Evolutionary conservation across 2,888 invertebrate genomes (phyloP).

Genomic region (Chesias legatella): DNA sequence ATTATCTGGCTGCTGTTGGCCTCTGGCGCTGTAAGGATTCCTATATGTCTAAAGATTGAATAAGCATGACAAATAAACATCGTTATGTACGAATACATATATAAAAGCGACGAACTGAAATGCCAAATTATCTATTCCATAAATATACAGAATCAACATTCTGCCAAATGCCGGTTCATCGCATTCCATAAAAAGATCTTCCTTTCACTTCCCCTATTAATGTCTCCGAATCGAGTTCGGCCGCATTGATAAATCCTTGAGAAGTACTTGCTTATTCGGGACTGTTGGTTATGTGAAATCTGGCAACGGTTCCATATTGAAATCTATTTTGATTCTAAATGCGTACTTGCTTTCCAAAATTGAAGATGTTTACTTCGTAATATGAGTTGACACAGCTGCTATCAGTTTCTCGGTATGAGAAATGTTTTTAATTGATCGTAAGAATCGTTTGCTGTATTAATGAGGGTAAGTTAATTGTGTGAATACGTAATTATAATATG

Average conservation of each 20-base stretch:
- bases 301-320: constrained; percentile 20
- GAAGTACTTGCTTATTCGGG: constrained; percentile 23
- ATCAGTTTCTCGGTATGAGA: constrained; percentile 11
- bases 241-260: constrained; percentile 20
- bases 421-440: constrained; percentile 14
- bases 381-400: constrained; percentile 21
- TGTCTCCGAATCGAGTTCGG: constrained; percentile 12
- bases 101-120: no score
- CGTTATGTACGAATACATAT: no score
- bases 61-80: no score
- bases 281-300: constrained; percentile 27
- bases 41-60: no score
- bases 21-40: no score
- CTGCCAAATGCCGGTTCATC: neutral
- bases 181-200: constrained; percentile 1
- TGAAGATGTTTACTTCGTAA: constrained; percentile 19
- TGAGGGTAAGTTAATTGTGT: constrained; percentile 9
- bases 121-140: no score
- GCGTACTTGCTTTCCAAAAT: constrained; percentile 18
- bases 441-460: constrained; percentile 17
- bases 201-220: constrained; percentile 11
- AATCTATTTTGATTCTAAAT: constrained; percentile 21
- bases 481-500: constrained; percentile 1
- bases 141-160: no score
- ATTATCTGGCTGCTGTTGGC: no score